phyloP scores from a whole-genome alignment of 1,140 invertebrate genomes.

The Drosophila ohnishii region DNA sequence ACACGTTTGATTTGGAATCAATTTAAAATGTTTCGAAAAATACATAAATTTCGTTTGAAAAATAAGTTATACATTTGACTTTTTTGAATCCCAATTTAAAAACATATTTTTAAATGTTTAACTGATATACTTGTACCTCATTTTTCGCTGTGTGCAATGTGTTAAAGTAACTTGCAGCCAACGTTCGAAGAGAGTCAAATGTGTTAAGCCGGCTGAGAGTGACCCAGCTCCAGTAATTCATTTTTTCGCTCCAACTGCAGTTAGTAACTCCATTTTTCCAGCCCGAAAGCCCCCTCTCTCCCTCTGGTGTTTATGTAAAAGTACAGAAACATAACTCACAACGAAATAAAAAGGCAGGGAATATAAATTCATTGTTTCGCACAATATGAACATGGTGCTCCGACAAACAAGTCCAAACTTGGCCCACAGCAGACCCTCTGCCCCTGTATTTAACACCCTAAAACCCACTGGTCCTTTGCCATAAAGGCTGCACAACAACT shows the following conservation, averaged over 20 bases:
- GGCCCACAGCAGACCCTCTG: background rate
- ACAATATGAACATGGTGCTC: constrained; percentile 62
- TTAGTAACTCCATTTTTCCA: constrained; percentile 7
- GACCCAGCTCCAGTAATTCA: constrained; percentile 24
- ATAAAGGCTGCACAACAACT: constrained; percentile 54
- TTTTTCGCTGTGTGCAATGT: background rate
- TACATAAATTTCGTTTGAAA: too few species aligned
- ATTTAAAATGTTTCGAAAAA: background rate
- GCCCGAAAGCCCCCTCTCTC: background rate
- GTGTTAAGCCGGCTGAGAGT: constrained; percentile 52
- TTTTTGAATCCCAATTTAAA: background rate
- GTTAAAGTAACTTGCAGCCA: constrained; percentile 1
- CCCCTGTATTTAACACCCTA: background rate
- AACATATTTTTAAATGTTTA: background rate
- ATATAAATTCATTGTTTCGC: constrained; percentile 79
- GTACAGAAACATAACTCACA: constrained; percentile 38
- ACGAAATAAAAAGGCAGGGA: constrained; percentile 32
- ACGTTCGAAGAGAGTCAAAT: constrained; percentile 55
- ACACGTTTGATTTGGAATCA: background rate
- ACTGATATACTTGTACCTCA: background rate
- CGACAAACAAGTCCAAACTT: constrained; percentile 17
- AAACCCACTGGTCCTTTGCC: background rate
- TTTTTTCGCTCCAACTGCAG: constrained; percentile 35
- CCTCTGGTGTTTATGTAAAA: constrained; percentile 53
- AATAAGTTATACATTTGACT: too few species aligned